Percentiles rank a stretch among this genome's conserved stretches.
Conservation (phyloP, 2,888 invertebrate genomes). For the Elysia crispata region DNA sequence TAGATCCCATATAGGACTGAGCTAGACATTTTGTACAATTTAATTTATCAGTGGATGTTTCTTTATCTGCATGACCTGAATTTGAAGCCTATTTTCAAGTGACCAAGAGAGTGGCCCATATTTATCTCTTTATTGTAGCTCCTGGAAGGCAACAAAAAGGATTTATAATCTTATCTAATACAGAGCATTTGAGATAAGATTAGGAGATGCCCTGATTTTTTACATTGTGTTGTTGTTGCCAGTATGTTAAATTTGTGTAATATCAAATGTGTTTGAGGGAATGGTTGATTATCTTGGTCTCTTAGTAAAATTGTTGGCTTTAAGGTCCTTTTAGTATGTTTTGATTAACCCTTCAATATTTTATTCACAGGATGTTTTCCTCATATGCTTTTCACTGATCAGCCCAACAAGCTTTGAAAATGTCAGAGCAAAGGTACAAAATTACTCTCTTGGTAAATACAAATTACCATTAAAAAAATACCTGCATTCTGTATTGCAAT, state of each 20-base stretch:
- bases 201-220: too few species aligned
- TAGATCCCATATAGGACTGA: not conserved
- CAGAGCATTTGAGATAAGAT: too few species aligned
- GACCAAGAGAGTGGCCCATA: too few species aligned
- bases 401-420: conserved; percentile 99
- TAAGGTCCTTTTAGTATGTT: not conserved
- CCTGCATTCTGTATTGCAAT: too few species aligned
- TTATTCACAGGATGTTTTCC: conserved; percentile 88
- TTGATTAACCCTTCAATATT: not conserved
- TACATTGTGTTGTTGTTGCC: not conserved
- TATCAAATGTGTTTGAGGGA: conserved; percentile 1
- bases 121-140: too few species aligned
- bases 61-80: too few species aligned
- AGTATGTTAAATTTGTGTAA: not conserved
- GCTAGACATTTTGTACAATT: too few species aligned
- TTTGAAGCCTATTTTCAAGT: too few species aligned
- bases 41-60: too few species aligned
- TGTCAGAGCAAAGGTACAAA: conserved; percentile 94
- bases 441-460: not conserved
- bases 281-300: conserved; percentile 4
- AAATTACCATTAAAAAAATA: too few species aligned
- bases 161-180: too few species aligned
- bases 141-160: too few species aligned
- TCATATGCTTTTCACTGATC: conserved; percentile 98
- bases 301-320: not conserved